phyloP scores from a whole-genome alignment of 2,888 invertebrate genomes.

The Yponomeuta sedellus region DNA sequence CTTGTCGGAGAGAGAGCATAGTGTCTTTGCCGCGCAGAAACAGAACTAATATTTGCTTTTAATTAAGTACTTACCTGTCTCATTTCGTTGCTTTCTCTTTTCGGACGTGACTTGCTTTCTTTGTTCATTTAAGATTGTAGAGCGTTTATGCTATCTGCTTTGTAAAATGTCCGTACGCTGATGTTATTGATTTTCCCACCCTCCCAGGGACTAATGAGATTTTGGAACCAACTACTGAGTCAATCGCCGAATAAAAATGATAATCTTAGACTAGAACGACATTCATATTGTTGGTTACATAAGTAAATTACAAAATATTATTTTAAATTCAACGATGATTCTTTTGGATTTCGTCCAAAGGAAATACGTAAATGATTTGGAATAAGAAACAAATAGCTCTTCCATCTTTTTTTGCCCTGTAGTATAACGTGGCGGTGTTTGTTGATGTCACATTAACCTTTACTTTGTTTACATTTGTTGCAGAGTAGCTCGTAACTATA shows the following conservation, averaged over 20 bases:
- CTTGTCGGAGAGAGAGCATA: neutral
- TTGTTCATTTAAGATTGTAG: constrained; percentile 5
- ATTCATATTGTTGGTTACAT: neutral
- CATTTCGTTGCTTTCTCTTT: constrained; percentile 5
- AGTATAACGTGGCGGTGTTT: neutral
- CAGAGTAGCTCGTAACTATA: too few relatives aligned
- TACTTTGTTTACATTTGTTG: too few relatives aligned
- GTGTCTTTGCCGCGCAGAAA: neutral
- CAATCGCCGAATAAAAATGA: too few relatives aligned
- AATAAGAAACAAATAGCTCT: neutral
- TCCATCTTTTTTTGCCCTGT: neutral
- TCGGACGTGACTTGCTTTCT: neutral
- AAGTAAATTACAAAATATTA: neutral
- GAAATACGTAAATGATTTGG: constrained; percentile 35
- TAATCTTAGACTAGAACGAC: neutral
- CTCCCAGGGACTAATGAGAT: neutral
- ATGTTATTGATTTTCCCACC: neutral
- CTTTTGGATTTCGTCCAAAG: constrained; percentile 39
- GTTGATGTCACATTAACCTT: too few relatives aligned
- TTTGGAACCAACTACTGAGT: too few relatives aligned
- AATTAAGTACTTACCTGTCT: neutral
- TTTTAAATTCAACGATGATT: neutral
- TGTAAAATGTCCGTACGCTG: neutral
- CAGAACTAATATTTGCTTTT: neutral
- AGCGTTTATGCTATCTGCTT: too few relatives aligned